Base-by-base conservation (phyloP, 64 coral and sea anemone species). In the Actinia tenebrosa region DNA sequence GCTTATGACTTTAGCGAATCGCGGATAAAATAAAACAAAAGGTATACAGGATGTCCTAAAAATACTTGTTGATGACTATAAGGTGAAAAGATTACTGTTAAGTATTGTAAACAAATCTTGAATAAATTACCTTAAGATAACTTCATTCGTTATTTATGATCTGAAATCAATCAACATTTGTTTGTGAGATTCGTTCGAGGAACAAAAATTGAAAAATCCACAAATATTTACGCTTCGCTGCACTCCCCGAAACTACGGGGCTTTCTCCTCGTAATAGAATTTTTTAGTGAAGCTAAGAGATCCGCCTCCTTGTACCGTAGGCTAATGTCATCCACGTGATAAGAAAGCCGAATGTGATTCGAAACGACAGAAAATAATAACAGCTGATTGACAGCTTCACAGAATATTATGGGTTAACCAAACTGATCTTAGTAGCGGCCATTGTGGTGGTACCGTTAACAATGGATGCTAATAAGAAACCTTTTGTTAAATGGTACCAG, bases 121-220 rank as follows among this genome's bases (percentile, higher is more conserved):
- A 55, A 55, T 6, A 55, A 64, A 7, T 18, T 4, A 71, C 64
- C n/a, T 71, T 10, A 71, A 26, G 3, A 26, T 19, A 71, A n/a
- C 64, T 71, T n/a, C n/a, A 71, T 71, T 26, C 64, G 64, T 71
- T 71, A 71, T 26, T 71, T 71, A 71, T 71, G 64, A 71, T 71
- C 64, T 25, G n/a, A 23, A 71, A 71, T 71, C n/a, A 71, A 71
- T 71, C 64, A 71, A 71, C 3, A 71, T 10, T 71, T 71, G 64
- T 26, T 71, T 71, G 64, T 14, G 61, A 71, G 4, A 71, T 71
- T 71, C 64, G 64, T 71, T 71, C n/a, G 64, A 3, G 64, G n/a
- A 71, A 71, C 64, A 71, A 71, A 25, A 71, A 26, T 71, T 26
- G 64, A 71, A 25, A 71, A n/a, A 23, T 71, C n/a, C 2, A 71